Percentiles rank a stretch among this genome's conserved stretches.
Conservation (phyloP, 2,888 invertebrate genomes). For the Parapristionchus giblindavisi region DNA sequence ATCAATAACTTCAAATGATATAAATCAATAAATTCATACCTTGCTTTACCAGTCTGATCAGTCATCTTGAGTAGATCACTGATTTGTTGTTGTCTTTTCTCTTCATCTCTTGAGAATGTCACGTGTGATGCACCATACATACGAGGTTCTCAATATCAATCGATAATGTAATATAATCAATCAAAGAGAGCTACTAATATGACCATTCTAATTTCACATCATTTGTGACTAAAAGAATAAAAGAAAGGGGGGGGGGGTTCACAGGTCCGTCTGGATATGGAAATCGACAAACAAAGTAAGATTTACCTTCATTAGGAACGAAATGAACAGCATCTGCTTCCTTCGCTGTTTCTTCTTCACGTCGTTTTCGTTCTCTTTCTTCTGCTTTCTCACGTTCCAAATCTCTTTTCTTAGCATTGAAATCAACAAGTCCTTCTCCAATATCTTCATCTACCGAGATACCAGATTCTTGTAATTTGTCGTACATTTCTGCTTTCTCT, state of each 20-base stretch:
- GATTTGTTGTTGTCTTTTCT: constrained; percentile 35
- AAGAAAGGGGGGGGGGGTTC: not conserved
- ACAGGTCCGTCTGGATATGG: not conserved
- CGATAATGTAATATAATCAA: not conserved
- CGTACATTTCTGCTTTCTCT: constrained; percentile 37
- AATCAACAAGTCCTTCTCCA: constrained; percentile 25
- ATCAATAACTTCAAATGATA: not conserved
- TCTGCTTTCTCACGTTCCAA: constrained; percentile 6
- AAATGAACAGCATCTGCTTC: constrained; percentile 13
- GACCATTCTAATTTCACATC: not conserved
- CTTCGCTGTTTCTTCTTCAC: constrained; percentile 2
- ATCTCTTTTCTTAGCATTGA: constrained; percentile 33
- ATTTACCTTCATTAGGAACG: constrained; percentile 20
- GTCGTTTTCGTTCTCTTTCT: constrained; percentile 1
- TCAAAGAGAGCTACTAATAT: not conserved
- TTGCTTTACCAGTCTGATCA: constrained; percentile 20
- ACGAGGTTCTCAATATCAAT: constrained; percentile 32
- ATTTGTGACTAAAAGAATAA: not conserved
- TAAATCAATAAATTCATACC: not conserved
- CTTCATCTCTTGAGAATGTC: constrained; percentile 35
- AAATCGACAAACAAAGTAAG: not conserved
- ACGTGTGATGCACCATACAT: constrained; percentile 38
- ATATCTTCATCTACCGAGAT: constrained; percentile 18
- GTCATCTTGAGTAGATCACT: constrained; percentile 33
- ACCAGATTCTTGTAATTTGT: constrained; percentile 1